A percentile compares a stretch with the other conserved stretches of the same genome.
Evolutionary conservation across 2,888 invertebrate genomes (phyloP).

Genomic region (Chymomyza caudatula): DNA sequence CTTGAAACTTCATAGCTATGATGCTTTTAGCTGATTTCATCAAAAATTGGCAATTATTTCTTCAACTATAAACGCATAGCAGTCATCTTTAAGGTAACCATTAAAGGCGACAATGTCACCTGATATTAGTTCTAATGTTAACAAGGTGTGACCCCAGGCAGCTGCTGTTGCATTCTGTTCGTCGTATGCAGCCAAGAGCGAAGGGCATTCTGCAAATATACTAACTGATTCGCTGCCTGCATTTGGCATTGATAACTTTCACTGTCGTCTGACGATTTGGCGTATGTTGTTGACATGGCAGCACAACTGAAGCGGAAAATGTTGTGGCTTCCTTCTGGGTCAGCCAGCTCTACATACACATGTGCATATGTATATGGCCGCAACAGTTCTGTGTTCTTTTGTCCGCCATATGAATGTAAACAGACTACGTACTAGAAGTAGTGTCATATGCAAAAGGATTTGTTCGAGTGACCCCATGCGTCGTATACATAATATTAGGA

Average conservation of each 20-base stretch:
- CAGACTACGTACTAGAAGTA: background rate
- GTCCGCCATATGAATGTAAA: too few species aligned
- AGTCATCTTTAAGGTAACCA: too few species aligned
- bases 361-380: slow-evolving; percentile 23
- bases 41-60: too few species aligned
- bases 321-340: background rate
- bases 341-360: slow-evolving; percentile 13
- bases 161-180: background rate
- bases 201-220: background rate
- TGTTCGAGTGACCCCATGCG: background rate
- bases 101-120: too few species aligned
- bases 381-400: background rate
- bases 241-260: slow-evolving; percentile 41
- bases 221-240: background rate
- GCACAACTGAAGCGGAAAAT: slow-evolving; percentile 30
- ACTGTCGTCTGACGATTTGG: slow-evolving; percentile 13
- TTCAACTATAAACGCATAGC: too few species aligned
- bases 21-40: background rate
- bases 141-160: background rate
- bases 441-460: background rate
- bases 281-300: slow-evolving; percentile 32
- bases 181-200: background rate
- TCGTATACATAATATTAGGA: slow-evolving; percentile 47
- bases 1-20: background rate
- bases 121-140: too few species aligned